phyloP scores from a whole-genome alignment of 1,140 invertebrate genomes.

The Whitmania pigra region DNA sequence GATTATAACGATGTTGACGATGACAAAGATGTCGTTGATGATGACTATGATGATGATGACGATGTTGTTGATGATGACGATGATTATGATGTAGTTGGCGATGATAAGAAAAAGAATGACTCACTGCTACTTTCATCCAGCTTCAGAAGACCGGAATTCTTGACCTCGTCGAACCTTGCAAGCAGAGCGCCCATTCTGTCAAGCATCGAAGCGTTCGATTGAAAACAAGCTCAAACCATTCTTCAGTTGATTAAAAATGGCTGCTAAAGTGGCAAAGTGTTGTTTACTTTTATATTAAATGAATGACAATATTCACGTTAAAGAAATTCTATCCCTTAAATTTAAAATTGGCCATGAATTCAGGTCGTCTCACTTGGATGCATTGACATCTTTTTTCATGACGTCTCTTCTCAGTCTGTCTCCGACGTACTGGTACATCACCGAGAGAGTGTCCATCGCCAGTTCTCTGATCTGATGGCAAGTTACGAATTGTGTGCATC shows the following conservation, averaged over 20 bases:
- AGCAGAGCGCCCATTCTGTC: not conserved
- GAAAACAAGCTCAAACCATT: too few relatives aligned
- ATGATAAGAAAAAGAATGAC: too few relatives aligned
- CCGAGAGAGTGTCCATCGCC: conserved; percentile 67
- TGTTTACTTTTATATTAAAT: not conserved
- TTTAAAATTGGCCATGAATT: not conserved
- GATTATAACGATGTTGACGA: too few relatives aligned
- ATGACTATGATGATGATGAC: too few relatives aligned
- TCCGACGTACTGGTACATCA: conserved; percentile 84
- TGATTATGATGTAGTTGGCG: too few relatives aligned
- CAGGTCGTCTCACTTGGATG: conserved; percentile 50
- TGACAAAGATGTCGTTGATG: too few relatives aligned
- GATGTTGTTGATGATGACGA: too few relatives aligned
- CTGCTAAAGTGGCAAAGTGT: not conserved
- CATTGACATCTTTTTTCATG: conserved; percentile 60
- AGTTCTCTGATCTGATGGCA: conserved; percentile 54
- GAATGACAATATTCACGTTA: not conserved
- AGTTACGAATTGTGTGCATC: not conserved
- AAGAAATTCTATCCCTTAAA: not conserved
- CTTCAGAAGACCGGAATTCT: not conserved
- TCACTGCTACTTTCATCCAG: not conserved
- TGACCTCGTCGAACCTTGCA: not conserved
- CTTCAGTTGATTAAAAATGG: not conserved
- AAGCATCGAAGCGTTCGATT: too few relatives aligned
- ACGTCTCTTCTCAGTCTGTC: conserved; percentile 72